Conservation (phyloP, 2,113 vertebrate species). For the Tyrannus savana region DNA sequence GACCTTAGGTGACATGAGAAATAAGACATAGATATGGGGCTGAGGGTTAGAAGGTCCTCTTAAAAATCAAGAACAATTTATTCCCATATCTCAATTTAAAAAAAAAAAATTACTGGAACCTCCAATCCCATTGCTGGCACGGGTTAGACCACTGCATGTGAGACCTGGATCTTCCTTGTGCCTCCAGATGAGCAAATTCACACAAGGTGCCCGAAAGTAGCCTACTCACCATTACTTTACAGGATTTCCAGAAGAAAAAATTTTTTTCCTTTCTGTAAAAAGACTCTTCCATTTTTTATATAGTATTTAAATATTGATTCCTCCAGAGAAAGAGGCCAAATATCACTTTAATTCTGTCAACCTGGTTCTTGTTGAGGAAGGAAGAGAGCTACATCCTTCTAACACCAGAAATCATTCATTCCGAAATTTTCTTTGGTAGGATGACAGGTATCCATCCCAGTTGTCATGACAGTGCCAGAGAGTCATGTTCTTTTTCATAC, state of each 20-base stretch:
- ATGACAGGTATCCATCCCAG: background rate
- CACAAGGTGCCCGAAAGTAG: background rate
- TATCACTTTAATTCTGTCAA: background rate
- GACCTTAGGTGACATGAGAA: background rate
- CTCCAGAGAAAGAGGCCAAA: background rate
- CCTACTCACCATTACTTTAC: background rate
- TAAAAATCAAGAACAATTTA: background rate
- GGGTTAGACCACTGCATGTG: background rate
- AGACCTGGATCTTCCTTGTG: rapidly evolving
- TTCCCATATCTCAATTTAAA: background rate
- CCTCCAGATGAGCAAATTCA: background rate
- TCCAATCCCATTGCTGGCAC: background rate
- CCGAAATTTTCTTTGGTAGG: background rate
- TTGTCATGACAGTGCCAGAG: background rate
- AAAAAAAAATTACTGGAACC: background rate
- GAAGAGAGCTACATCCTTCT: background rate
- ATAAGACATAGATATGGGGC: background rate
- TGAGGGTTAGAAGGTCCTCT: background rate
- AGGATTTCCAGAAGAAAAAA: background rate
- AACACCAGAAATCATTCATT: background rate
- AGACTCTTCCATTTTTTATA: background rate
- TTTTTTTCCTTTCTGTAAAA: background rate
- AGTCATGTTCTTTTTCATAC: background rate
- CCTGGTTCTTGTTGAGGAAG: background rate
- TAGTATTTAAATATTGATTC: background rate